Percentiles rank a stretch among this genome's conserved stretches.
Evolutionary conservation across 2,113 vertebrate genomes (phyloP).

Genomic region (Jacana jacana): DNA sequence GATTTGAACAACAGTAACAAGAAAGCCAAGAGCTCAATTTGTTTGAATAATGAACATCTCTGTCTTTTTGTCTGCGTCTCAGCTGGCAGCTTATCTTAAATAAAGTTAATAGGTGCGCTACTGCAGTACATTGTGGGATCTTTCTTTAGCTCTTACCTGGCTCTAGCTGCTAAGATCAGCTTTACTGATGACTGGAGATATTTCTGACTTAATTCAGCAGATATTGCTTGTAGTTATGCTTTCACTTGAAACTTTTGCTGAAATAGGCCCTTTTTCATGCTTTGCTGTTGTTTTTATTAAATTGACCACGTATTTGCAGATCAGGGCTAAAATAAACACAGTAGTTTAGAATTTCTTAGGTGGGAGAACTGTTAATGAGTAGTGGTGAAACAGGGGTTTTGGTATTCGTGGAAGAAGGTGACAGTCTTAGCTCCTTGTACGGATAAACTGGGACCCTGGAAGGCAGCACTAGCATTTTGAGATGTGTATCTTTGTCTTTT

Average conservation of each 20-base stretch:
- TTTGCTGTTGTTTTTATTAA: neutral
- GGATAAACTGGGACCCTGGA: neutral
- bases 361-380: neutral
- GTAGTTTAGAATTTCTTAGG: neutral
- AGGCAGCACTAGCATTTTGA: neutral
- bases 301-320: neutral
- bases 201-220: neutral
- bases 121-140: neutral
- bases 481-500: neutral
- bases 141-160: neutral
- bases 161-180: neutral
- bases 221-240: neutral
- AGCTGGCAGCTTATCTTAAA: neutral
- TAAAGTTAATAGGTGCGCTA: neutral
- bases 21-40: neutral
- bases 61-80: neutral
- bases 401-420: neutral
- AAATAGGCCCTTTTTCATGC: neutral
- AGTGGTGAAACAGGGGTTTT: neutral
- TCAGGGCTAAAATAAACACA: neutral
- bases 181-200: neutral
- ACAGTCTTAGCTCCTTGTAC: neutral
- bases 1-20: neutral
- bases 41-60: neutral
- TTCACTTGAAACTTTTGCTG: neutral